phyloP scores from a whole-genome alignment of 2,113 vertebrate genomes.

The Antechinus stuartii region DNA sequence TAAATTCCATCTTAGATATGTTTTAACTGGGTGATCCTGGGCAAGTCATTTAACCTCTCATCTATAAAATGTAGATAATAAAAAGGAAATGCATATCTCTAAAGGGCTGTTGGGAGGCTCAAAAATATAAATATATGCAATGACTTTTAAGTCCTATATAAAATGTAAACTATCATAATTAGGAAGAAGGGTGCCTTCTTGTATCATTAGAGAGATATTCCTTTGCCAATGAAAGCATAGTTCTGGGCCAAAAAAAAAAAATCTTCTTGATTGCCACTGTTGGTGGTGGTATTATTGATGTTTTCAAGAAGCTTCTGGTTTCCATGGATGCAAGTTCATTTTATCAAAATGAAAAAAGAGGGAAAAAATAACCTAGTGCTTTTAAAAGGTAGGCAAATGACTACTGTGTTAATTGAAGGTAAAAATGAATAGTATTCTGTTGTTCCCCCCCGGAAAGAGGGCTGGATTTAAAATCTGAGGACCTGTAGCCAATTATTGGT shows the following conservation, averaged over 20 bases:
- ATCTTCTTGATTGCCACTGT: neutral
- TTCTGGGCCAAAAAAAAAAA: neutral
- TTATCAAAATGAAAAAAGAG: constrained; percentile 45
- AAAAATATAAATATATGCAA: neutral
- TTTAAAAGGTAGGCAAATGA: constrained; percentile 7
- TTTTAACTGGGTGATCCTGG: neutral
- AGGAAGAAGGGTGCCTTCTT: neutral
- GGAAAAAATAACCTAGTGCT: constrained; percentile 50
- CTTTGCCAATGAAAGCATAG: neutral
- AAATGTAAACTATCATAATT: neutral
- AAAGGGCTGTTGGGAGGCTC: neutral
- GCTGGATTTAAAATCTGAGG: rapidly evolving
- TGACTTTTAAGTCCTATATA: neutral
- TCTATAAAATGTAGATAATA: neutral
- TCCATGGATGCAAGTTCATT: constrained; percentile 29
- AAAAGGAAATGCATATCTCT: neutral
- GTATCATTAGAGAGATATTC: neutral
- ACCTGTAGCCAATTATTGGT: rapidly evolving
- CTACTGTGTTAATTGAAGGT: constrained; percentile 52
- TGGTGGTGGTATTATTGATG: neutral
- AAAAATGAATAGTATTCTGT: constrained; percentile 22
- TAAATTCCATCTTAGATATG: neutral
- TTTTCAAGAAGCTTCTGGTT: neutral
- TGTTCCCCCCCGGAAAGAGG: neutral
- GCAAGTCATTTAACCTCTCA: neutral